phyloP scores from a whole-genome alignment of 2,113 vertebrate genomes.

The Lasiurus borealis region DNA sequence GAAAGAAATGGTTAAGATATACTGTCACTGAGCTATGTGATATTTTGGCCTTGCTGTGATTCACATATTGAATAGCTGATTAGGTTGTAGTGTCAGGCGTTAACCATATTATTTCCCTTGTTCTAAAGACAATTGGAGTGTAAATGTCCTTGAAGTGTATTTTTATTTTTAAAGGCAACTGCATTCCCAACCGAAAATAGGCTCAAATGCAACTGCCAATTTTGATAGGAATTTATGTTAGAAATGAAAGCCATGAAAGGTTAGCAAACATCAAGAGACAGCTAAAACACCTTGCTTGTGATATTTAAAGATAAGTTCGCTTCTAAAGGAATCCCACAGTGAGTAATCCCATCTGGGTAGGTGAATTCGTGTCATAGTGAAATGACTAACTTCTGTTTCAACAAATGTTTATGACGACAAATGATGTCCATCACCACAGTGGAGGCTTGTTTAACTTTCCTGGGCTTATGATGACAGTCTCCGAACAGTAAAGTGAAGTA shows the following conservation, averaged over 20 bases:
- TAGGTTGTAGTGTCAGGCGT: neutral
- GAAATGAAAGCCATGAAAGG: constrained; percentile 71
- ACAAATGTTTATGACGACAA: constrained; percentile 66
- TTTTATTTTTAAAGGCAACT: constrained; percentile 52
- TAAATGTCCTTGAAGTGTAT: constrained; percentile 52
- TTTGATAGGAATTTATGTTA: constrained; percentile 73
- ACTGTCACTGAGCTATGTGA: neutral
- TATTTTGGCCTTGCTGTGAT: constrained; percentile 40
- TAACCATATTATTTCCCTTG: constrained; percentile 24
- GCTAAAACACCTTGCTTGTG: constrained; percentile 65
- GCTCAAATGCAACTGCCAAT: constrained; percentile 38
- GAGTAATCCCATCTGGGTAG: constrained; percentile 53
- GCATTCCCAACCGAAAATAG: constrained; percentile 44
- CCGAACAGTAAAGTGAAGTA: neutral
- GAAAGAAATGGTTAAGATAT: constrained; percentile 18
- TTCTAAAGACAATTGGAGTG: neutral
- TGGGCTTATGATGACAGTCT: neutral
- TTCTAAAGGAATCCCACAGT: constrained; percentile 57
- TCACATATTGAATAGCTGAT: neutral
- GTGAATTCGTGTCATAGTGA: constrained; percentile 57
- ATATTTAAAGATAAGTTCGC: constrained; percentile 64
- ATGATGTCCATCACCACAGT: neutral
- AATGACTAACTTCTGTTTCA: constrained; percentile 54
- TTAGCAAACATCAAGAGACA: constrained; percentile 71
- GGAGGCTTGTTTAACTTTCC: neutral